These are phyloP conservation scores for Grus americana DNA, from an alignment of 2,113 vertebrate species.

Conservation along the genomic window DNA sequence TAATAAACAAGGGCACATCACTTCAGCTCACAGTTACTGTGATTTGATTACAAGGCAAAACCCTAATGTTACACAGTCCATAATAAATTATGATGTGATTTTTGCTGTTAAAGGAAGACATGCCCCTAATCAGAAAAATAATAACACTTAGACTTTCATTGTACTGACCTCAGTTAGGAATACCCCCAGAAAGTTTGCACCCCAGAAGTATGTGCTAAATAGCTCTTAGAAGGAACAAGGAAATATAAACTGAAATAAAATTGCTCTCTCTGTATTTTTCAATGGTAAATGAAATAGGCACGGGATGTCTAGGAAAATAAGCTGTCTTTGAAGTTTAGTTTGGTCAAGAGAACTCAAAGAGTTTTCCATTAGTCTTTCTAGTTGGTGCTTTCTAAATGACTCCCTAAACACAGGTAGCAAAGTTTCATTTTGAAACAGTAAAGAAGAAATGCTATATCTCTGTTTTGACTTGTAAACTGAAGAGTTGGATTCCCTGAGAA, in stretches of 20 bases:
- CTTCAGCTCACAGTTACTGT: not conserved
- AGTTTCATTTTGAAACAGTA: not conserved
- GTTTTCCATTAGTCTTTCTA: not conserved
- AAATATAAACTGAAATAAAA: not conserved
- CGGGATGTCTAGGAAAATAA: not conserved
- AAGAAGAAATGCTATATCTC: not conserved
- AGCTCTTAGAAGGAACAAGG: not conserved
- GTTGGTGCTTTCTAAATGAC: not conserved
- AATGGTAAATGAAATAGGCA: not conserved
- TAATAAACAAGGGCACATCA: not conserved
- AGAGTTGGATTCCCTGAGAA: not conserved
- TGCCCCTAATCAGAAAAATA: not conserved
- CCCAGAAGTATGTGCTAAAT: not conserved
- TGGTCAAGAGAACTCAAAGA: not conserved
- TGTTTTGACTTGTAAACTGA: not conserved
- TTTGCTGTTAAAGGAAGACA: not conserved
- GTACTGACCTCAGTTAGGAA: not conserved
- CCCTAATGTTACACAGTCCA: not conserved
- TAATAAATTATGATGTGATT: not conserved
- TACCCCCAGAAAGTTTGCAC: not conserved
- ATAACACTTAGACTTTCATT: not conserved
- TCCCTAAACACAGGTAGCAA: not conserved
- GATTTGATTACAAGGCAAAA: not conserved
- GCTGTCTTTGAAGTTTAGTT: not conserved
- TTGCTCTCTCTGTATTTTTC: not conserved